Percentiles rank a stretch among this genome's conserved stretches.
Evolutionary conservation across 1,140 invertebrate species (phyloP).

Genomic region (Drosophila sp.): DNA sequence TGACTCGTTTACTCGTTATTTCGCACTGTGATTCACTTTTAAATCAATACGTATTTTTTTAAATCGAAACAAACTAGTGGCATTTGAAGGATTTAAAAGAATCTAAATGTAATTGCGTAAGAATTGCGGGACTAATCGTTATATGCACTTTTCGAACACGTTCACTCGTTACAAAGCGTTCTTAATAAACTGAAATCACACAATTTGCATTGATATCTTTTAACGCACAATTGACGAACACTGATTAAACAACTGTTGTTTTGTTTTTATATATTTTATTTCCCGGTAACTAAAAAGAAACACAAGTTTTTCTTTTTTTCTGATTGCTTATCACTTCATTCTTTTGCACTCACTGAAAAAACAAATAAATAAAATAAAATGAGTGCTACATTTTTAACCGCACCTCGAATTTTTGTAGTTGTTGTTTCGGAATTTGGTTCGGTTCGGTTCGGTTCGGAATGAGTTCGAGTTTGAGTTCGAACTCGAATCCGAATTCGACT

Average conservation of each 20-base stretch:
- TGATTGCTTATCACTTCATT: conserved; percentile 1
- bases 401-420: neutral
- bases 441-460: neutral
- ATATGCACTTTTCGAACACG: neutral
- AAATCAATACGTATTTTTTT: neutral
- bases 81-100: too few relatives aligned
- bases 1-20: neutral
- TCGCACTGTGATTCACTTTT: too few relatives aligned
- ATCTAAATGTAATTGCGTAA: too few relatives aligned
- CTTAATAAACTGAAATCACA: neutral
- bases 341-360: conserved; percentile 3
- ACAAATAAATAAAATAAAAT: neutral
- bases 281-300: too few relatives aligned
- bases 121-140: too few relatives aligned
- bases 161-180: conserved; percentile 11
- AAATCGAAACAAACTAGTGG: too few relatives aligned
- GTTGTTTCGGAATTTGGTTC: neutral
- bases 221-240: neutral
- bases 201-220: neutral
- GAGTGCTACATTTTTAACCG: neutral
- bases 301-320: neutral
- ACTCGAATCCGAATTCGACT: conserved; percentile 1
- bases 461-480: too few relatives aligned
- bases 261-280: too few relatives aligned
- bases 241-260: neutral